phyloP scores from a whole-genome alignment of 2,888 invertebrate species.

The Amaurobius ferox region DNA sequence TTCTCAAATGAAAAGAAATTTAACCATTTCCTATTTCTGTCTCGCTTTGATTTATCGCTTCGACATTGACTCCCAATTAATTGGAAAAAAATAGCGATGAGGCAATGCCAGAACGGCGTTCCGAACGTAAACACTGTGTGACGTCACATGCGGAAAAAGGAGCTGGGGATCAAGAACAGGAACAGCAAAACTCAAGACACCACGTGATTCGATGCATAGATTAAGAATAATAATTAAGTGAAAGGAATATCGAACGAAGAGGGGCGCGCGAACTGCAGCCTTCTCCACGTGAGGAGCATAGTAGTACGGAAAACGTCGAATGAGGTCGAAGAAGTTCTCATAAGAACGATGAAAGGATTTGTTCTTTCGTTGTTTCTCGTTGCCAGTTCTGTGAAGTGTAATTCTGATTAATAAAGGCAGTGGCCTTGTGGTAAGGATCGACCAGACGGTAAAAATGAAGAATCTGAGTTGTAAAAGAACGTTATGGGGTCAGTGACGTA shows the following conservation, averaged over 20 bases:
- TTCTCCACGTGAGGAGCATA: conserved; percentile 49
- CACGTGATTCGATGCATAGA: conserved; percentile 69
- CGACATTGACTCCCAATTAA: conserved; percentile 28
- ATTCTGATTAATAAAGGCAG: too few relatives aligned
- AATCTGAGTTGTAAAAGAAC: too few relatives aligned
- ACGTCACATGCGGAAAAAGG: conserved; percentile 60
- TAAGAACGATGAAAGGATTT: too few relatives aligned
- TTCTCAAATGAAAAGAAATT: too few relatives aligned
- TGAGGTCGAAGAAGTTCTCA: too few relatives aligned
- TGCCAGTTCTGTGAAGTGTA: too few relatives aligned
- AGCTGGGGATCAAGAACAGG: conserved; percentile 4
- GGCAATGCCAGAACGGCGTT: not conserved
- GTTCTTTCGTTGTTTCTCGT: too few relatives aligned
- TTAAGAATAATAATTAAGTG: conserved; percentile 71
- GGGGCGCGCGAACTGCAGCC: too few relatives aligned
- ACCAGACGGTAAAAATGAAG: too few relatives aligned
- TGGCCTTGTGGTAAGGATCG: too few relatives aligned
- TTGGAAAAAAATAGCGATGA: not conserved
- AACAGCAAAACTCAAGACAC: not conserved
- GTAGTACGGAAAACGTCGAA: conserved; percentile 20
- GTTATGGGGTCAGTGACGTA: too few relatives aligned
- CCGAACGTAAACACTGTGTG: conserved; percentile 24
- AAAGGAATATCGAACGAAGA: too few relatives aligned
- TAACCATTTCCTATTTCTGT: not conserved
- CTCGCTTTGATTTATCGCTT: conserved; percentile 18